phyloP scores from a whole-genome alignment of 2,888 invertebrate genomes.

The Caenorhabditis sinica region DNA sequence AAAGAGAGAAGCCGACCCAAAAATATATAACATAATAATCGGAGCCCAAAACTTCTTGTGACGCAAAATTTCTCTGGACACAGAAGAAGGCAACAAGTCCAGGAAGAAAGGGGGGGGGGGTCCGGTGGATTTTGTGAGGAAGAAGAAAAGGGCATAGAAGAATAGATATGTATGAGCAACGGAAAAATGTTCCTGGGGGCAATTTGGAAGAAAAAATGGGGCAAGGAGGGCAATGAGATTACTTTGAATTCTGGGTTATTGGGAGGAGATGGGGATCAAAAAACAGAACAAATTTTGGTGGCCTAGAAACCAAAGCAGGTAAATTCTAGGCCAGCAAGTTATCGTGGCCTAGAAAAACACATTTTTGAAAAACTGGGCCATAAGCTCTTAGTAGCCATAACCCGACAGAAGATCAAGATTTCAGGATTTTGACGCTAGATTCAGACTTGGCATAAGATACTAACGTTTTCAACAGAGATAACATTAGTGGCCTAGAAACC shows the following conservation, averaged over 20 bases:
- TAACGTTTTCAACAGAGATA: too few species aligned
- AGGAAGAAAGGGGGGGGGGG: too few species aligned
- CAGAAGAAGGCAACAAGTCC: neutral
- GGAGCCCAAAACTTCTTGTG: constrained; percentile 25
- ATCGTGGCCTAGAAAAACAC: too few species aligned
- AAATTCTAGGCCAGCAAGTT: too few species aligned
- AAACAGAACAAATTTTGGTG: neutral
- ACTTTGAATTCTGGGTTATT: too few species aligned
- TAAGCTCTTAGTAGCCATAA: too few species aligned
- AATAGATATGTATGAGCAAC: neutral
- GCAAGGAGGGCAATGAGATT: constrained; percentile 1
- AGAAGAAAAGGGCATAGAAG: neutral
- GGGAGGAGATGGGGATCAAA: neutral
- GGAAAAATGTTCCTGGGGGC: neutral
- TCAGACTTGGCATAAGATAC: too few species aligned
- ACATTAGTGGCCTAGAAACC: too few species aligned
- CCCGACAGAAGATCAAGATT: too few species aligned
- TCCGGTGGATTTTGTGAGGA: neutral
- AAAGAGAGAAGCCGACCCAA: neutral
- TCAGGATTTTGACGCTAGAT: too few species aligned
- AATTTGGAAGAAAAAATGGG: neutral
- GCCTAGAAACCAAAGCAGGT: neutral
- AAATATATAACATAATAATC: constrained; percentile 54
- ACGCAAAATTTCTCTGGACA: constrained; percentile 25
- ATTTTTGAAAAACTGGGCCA: too few species aligned